Evolutionary conservation across 1,140 invertebrate genomes (phyloP).

Genomic region (Limonius californicus): DNA sequence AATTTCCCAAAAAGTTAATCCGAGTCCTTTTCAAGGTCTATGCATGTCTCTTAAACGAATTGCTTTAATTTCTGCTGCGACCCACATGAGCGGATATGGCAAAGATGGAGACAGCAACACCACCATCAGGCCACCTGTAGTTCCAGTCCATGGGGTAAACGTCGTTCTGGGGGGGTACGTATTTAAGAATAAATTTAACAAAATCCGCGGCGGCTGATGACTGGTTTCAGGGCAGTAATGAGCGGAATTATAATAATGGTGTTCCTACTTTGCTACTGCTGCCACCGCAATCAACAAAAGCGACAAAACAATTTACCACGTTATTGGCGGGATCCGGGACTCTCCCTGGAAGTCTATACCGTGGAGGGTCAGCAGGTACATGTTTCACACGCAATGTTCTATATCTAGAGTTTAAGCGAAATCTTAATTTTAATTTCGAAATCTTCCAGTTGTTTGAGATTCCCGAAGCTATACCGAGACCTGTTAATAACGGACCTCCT

Average conservation of each 20-base stretch:
- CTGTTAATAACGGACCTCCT: background rate
- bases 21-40: background rate
- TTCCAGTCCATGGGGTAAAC: slow-evolving; percentile 5
- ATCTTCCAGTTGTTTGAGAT: background rate
- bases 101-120: background rate
- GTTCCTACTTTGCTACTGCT: slow-evolving; percentile 11
- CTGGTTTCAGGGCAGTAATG: background rate
- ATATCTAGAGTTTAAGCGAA: too few relatives aligned
- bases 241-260: slow-evolving; percentile 12
- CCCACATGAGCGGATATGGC: background rate
- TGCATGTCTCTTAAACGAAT: background rate
- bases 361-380: slow-evolving; percentile 1
- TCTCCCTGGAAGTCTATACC: slow-evolving; percentile 1
- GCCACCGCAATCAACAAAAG: slow-evolving; percentile 10
- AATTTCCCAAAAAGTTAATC: background rate
- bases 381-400: too few relatives aligned
- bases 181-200: background rate
- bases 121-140: background rate
- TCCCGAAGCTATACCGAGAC: background rate
- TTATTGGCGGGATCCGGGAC: slow-evolving; percentile 9
- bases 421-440: too few relatives aligned
- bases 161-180: slow-evolving; percentile 10
- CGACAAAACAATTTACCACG: background rate
- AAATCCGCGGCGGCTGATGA: too few relatives aligned
- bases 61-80: background rate